Evolutionary conservation across 2,113 vertebrate species (phyloP).

Genomic region (Pao palembangensis): DNA sequence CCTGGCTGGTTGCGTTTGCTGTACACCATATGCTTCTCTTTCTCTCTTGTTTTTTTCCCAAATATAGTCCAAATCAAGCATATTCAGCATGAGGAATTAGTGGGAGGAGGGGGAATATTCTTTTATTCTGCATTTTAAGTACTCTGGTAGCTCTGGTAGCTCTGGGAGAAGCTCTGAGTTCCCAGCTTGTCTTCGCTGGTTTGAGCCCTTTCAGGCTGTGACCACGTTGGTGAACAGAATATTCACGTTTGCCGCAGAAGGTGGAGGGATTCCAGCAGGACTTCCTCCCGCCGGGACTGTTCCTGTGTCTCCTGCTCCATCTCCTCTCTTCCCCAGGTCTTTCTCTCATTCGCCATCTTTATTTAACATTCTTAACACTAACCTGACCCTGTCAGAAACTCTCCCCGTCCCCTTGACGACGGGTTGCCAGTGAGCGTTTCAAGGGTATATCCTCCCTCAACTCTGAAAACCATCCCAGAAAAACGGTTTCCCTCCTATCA

Average conservation of each 20-base stretch:
- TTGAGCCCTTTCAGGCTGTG: too few relatives aligned
- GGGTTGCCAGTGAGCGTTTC: neutral
- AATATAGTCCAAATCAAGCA: too few relatives aligned
- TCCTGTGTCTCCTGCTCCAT: neutral
- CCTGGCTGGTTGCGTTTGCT: neutral
- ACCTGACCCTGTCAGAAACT: neutral
- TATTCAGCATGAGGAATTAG: too few relatives aligned
- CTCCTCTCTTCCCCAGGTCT: neutral
- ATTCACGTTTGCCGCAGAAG: too few relatives aligned
- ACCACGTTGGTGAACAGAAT: too few relatives aligned
- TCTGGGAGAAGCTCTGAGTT: too few relatives aligned
- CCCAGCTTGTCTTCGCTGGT: too few relatives aligned
- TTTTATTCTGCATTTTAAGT: neutral
- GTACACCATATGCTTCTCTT: neutral
- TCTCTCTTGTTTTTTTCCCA: neutral
- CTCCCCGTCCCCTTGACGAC: too few relatives aligned
- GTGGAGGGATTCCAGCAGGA: too few relatives aligned
- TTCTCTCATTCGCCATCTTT: neutral
- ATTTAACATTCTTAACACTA: neutral
- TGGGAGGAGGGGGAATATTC: neutral
- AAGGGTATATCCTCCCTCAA: conserved; percentile 16
- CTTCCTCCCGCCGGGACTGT: too few relatives aligned
- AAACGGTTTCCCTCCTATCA: conserved; percentile 15
- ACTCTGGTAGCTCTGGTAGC: neutral
- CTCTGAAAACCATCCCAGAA: conserved; percentile 7